Percentiles rank a stretch among this genome's conserved stretches.
These are phyloP conservation scores for Xenopus borealis DNA, from an alignment of 2,113 vertebrate species.

Conservation along the genomic window DNA sequence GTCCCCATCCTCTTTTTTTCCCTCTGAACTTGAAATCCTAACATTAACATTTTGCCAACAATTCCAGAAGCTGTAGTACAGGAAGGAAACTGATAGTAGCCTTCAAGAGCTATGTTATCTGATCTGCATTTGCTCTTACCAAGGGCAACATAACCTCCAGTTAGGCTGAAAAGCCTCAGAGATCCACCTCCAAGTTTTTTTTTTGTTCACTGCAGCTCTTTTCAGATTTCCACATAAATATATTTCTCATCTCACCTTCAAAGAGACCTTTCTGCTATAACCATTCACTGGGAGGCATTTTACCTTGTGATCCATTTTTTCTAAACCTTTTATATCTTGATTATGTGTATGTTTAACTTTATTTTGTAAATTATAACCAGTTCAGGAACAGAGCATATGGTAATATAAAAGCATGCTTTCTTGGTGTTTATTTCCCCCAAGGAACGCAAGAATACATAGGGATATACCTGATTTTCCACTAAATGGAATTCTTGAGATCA, in stretches of 20 bases:
- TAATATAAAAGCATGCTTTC: no score
- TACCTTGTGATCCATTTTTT: no score
- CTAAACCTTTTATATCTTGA: no score
- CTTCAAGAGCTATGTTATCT: slow-evolving; percentile 33
- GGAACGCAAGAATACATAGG: no score
- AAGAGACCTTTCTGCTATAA: neutral
- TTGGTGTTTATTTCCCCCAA: no score
- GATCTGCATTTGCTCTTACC: slow-evolving; percentile 27
- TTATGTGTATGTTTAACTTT: no score
- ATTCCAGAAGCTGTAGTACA: slow-evolving; percentile 29
- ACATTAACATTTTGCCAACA: slow-evolving; percentile 41
- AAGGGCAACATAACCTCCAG: slow-evolving; percentile 36
- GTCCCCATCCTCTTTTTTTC: neutral
- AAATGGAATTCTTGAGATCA: no score
- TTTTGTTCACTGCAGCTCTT: slow-evolving; percentile 5
- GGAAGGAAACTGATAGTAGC: slow-evolving; percentile 43
- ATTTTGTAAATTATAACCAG: no score
- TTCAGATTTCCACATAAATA: neutral
- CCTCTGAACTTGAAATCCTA: slow-evolving; percentile 23
- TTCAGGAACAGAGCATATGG: no score
- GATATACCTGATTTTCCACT: no score
- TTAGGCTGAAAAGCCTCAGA: slow-evolving; percentile 9
- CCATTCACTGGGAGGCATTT: neutral
- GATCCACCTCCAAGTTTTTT: slow-evolving; percentile 17
- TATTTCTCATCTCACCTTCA: neutral